Percentiles rank a stretch among this genome's conserved stretches.
Evolutionary conservation across 2,113 vertebrate genomes (phyloP).

Genomic region (Alethe castanea): DNA sequence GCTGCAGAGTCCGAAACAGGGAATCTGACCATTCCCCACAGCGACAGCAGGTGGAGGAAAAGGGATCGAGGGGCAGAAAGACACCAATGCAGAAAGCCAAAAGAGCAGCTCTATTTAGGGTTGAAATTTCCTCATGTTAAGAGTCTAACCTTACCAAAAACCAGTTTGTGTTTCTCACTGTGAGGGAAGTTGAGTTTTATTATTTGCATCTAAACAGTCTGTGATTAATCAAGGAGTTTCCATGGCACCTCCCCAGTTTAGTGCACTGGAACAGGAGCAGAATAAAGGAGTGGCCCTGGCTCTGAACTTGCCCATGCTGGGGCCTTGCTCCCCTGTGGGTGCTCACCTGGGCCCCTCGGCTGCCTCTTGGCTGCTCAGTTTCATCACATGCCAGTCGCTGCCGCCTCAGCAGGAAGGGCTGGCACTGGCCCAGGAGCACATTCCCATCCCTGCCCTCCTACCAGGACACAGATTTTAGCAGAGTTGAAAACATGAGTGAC

Average conservation of each 20-base stretch:
- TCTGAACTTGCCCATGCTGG: neutral
- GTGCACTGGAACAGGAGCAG: neutral
- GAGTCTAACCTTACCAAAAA: neutral
- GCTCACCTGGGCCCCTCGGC: neutral
- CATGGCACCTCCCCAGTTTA: slow-evolving; percentile 1
- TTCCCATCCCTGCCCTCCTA: neutral
- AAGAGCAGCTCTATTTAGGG: neutral
- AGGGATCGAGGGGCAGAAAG: neutral
- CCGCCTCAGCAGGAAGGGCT: neutral
- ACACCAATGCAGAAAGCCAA: neutral
- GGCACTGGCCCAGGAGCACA: neutral
- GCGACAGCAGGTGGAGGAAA: neutral
- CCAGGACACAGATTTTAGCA: slow-evolving; percentile 24
- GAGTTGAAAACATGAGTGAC: slow-evolving; percentile 12
- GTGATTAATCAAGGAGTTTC: neutral
- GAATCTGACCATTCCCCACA: neutral
- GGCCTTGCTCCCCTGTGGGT: neutral
- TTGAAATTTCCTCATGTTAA: neutral
- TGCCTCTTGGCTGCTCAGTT: neutral
- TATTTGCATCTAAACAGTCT: neutral
- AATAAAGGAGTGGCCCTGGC: neutral
- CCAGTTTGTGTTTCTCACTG: neutral
- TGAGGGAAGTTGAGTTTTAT: neutral
- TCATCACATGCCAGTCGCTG: rapidly evolving
- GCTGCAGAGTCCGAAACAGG: neutral